Percentiles rank a stretch among this genome's conserved stretches.
phyloP scores from a whole-genome alignment of 1,140 invertebrate genomes.

The Drosophila tani region DNA sequence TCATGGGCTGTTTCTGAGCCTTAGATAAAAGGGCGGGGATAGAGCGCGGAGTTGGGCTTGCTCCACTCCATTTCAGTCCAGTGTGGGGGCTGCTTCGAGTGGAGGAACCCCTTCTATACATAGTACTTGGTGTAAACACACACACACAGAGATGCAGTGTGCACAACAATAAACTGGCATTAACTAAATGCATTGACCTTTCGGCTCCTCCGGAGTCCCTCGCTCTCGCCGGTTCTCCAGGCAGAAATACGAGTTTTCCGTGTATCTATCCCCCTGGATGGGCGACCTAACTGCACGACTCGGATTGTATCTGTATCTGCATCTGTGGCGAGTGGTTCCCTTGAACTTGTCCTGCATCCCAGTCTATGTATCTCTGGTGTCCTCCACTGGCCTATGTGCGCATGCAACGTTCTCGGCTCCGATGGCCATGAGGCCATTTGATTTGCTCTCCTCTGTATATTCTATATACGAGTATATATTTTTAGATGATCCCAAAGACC shows the following conservation, averaged over 20 bases:
- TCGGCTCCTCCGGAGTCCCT: constrained; percentile 45
- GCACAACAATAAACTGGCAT: constrained; percentile 46
- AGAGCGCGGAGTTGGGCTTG: constrained; percentile 31
- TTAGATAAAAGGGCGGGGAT: constrained; percentile 56
- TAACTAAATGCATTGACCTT: constrained; percentile 83
- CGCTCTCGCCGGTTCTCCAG: constrained; percentile 26
- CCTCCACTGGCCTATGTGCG: constrained; percentile 22
- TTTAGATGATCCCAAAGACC: constrained; percentile 53
- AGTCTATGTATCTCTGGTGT: constrained; percentile 62
- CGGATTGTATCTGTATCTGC: constrained; percentile 23
- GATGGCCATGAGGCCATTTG: constrained; percentile 69
- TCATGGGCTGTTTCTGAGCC: constrained; percentile 47
- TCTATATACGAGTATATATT: constrained; percentile 51
- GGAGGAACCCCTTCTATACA: constrained; percentile 8
- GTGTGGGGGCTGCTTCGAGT: constrained; percentile 61
- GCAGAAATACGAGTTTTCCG: constrained; percentile 81
- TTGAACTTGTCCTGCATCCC: constrained; percentile 81
- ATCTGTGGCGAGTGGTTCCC: constrained; percentile 59
- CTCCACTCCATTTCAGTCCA: constrained; percentile 30
- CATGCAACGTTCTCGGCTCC: constrained; percentile 21
- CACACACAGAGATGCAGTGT: constrained; percentile 28
- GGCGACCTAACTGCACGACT: constrained; percentile 61
- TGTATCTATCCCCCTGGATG: constrained; percentile 71
- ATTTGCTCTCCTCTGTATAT: constrained; percentile 57
- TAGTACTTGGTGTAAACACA: constrained; percentile 42